Evolutionary conservation across 2,888 invertebrate genomes (phyloP), one percentile per base, ranked within the genome.

Genomic region (Rotaria magnacalcarata): DNA sequence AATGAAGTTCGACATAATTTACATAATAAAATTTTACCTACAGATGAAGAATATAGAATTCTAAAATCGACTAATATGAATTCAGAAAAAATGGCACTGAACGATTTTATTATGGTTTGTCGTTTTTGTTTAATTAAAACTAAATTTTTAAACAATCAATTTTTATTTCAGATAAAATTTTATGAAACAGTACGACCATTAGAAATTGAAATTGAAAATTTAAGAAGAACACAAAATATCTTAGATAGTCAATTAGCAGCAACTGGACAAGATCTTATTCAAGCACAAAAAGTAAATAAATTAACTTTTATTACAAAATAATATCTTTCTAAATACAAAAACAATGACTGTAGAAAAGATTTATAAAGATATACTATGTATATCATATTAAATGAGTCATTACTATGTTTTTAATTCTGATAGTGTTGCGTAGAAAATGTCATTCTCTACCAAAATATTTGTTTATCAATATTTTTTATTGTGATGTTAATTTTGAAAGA

Each of bases 31-130:
- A 87, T 91, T 50, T 89, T 89, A 74, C 56, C 91, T 43, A 89
- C 89, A 34, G 91, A 91, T 87, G 89, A 89, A 84, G 89, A 89
- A 87, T 91, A 90, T 87, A 89, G 88, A 87, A 89, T 90, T 80
- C 88, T 91, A 52, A 88, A 89, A 86, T n/a, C 47, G 47, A 47
- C 47, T 0, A 87, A 88, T 7, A 87, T 88, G 50, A 88, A 88
- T 86, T 89, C 90, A 85, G 90, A 90, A 85, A 89, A 90, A 75
- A 85, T 91, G 80, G 89, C 90, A 24, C 87, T 91, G 8, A 89
- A 90, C 88, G 90, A 91, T 87, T 90, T 89, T 89, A 90, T 91
- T 85, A 89, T 90, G 50, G 91, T 91, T 89, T 88, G 89, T 88
- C 11, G 5, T 21, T 19, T n/a, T 10, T 10, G 43, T 27, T 16